Evolutionary conservation across 2,797 vertebrate genomes (phyloP).

Genomic region (Emydoidea blandingii): DNA sequence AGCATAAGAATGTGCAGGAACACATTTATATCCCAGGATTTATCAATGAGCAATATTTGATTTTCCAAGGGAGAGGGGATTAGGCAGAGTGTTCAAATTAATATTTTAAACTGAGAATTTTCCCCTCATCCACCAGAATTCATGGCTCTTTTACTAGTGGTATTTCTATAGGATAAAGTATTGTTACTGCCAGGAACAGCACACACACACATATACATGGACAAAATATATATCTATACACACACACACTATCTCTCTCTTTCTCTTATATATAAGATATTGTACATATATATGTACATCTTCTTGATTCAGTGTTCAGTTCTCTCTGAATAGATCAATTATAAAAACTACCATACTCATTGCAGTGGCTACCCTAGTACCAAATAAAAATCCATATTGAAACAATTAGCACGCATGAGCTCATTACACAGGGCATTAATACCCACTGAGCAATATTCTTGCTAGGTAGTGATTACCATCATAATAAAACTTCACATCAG

Average conservation of each 20-base stretch:
- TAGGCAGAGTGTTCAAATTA: background rate
- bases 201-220: too few relatives aligned
- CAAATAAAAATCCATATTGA: constrained; percentile 12
- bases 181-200: background rate
- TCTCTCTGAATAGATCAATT: background rate
- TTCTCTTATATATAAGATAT: background rate
- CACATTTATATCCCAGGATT: background rate
- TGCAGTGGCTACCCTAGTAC: background rate
- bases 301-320: background rate
- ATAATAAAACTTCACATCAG: constrained; percentile 80
- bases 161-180: background rate
- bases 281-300: background rate
- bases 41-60: background rate
- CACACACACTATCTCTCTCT: too few relatives aligned
- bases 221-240: background rate
- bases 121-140: background rate
- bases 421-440: constrained; percentile 13
- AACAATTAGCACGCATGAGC: constrained; percentile 4
- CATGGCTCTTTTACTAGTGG: background rate
- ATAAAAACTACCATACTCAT: background rate
- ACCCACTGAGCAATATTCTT: constrained; percentile 4
- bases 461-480: constrained; percentile 63
- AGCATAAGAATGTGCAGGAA: background rate
- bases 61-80: background rate
- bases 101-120: background rate